phyloP scores from a whole-genome alignment of 2,113 vertebrate genomes.

The Thunnus thynnus region DNA sequence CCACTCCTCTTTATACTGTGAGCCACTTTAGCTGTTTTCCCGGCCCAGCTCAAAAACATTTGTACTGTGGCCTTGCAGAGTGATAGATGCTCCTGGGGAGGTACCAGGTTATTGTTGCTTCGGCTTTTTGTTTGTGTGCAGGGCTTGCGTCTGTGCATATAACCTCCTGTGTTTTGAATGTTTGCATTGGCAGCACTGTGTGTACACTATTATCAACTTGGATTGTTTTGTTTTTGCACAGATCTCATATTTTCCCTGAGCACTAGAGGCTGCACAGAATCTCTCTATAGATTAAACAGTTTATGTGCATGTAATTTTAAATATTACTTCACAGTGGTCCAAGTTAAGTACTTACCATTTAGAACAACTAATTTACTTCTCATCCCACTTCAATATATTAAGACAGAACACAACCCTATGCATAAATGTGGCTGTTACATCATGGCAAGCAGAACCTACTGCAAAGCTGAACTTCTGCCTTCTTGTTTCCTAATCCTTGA shows the following conservation, averaged over 20 bases:
- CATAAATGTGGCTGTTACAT: conserved; percentile 11
- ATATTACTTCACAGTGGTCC: not conserved
- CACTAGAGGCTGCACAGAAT: not conserved
- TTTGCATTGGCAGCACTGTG: conserved; percentile 8
- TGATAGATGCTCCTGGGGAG: conserved; percentile 73
- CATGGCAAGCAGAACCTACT: conserved; percentile 5
- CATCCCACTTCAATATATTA: conserved; percentile 1
- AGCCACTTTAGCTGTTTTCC: conserved; percentile 64
- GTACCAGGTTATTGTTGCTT: conserved; percentile 57
- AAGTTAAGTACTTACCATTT: not conserved
- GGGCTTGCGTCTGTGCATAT: conserved; percentile 35
- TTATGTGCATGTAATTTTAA: not conserved
- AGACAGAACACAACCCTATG: conserved; percentile 3
- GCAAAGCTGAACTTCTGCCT: conserved; percentile 5
- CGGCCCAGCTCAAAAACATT: conserved; percentile 59
- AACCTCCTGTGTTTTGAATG: conserved; percentile 35
- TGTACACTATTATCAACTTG: conserved; percentile 8
- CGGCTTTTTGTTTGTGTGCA: conserved; percentile 53
- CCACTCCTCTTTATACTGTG: conserved; percentile 64
- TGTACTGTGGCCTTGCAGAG: conserved; percentile 68
- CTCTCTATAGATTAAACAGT: not conserved
- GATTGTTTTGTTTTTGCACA: not conserved
- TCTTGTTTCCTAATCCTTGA: conserved; percentile 7
- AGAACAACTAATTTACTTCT: not conserved
- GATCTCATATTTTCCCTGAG: not conserved